Evolutionary conservation across 2,113 vertebrate species (phyloP).

Genomic region (Eudorcas thomsonii): DNA sequence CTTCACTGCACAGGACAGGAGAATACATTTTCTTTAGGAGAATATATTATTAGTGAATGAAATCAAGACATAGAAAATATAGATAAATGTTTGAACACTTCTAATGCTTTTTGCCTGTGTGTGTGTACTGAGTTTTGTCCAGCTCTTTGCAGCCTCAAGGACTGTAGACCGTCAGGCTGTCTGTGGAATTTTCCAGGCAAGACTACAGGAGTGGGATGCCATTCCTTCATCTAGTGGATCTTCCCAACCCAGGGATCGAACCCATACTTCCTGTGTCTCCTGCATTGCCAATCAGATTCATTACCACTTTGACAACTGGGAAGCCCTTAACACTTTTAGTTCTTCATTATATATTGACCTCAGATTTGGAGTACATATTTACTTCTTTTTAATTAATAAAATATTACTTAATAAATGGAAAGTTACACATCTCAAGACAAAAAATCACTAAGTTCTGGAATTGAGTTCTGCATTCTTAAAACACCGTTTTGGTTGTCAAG

Average conservation of each 20-base stretch:
- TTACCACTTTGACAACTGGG: background rate
- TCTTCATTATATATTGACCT: background rate
- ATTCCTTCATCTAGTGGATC: background rate
- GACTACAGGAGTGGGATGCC: background rate
- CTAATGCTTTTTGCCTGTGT: background rate
- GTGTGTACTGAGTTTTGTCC: background rate
- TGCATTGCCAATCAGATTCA: background rate
- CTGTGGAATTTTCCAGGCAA: background rate
- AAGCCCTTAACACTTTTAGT: background rate
- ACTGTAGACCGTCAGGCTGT: background rate
- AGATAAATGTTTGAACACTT: background rate
- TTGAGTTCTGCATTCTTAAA: background rate
- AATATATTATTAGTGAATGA: conserved; percentile 32
- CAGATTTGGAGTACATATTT: background rate
- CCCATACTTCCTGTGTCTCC: background rate
- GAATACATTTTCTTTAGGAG: background rate
- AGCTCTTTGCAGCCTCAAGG: background rate
- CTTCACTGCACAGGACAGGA: background rate
- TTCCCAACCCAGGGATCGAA: background rate
- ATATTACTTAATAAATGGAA: conserved; percentile 13
- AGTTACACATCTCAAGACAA: background rate
- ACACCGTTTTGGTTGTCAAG: background rate
- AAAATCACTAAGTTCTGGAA: background rate
- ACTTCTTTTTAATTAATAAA: conserved; percentile 25
- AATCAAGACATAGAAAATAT: conserved; percentile 19